Base-by-base conservation (phyloP, 2,888 invertebrate genomes). In the Nymphalis polychloros region DNA sequence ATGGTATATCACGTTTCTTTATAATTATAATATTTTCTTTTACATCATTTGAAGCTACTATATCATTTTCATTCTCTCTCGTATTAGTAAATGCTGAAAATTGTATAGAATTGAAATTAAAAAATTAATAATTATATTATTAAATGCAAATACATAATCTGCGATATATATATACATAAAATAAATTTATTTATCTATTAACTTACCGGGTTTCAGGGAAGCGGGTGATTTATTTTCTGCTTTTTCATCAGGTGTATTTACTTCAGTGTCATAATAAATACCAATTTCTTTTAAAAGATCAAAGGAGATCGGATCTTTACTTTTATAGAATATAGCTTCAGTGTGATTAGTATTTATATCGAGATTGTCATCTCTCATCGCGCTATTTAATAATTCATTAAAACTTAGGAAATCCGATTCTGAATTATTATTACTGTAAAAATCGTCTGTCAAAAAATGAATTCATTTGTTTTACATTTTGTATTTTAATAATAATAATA, bases 1-100 rank as follows among this genome's bases (percentile, higher is more conserved):
- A n/a, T 13, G 23, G 13, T 23, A 52, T 27, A 8, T 64, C 66
- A 31, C 64, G 49, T 69, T 69, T 71, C 13, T 46, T 47, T 50
- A 68, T 61, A 19, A 1, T 41, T 41, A 35, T n/a, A 35, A 8
- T 19, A 6, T 13, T 57, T 35, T 19, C 57, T 57, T 35, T 41
- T 2, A 8, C 17, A 16, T 27, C 57, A 41, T 57, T 41, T 4
- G 8, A 35, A 35, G 27, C 1, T 16, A 23, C 2, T 17, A 31
- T 55, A 17, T 7, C 17, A 16, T 5, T 23, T 6, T 53, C 53
- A 16, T 7, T 50, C 10, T 19, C 10, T 20, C 20, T 10, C 2
- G 13, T 50, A 50, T 20, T 10, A 8, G 10, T 20, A 0, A 20
- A 13, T 50, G 13, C 50, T 50, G 20, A 50, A 50, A 41, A 41